Evolutionary conservation across 2,797 vertebrate species (phyloP).

Genomic region (Rhincodon typus): DNA sequence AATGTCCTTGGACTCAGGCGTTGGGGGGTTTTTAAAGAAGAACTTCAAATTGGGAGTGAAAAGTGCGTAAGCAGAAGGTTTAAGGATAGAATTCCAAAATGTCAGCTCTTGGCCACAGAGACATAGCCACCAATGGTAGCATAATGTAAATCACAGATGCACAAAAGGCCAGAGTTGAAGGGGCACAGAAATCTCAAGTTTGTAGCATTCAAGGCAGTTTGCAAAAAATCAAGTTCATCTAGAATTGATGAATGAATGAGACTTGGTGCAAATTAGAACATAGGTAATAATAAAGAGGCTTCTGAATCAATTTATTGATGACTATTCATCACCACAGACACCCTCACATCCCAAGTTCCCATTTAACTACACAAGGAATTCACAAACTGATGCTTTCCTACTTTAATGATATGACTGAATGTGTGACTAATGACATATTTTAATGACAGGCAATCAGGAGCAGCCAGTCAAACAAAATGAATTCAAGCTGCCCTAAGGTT

Average conservation of each 20-base stretch:
- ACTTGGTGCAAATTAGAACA: neutral
- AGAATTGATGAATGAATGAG: neutral
- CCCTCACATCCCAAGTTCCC: neutral
- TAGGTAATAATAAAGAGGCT: neutral
- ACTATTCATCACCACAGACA: neutral
- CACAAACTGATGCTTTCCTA: neutral
- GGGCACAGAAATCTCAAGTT: neutral
- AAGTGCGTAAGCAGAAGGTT: neutral
- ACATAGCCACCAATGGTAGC: neutral
- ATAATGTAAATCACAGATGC: neutral
- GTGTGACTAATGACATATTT: neutral
- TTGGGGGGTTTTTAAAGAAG: neutral
- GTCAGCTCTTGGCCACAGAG: too few relatives aligned
- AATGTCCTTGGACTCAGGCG: too few relatives aligned
- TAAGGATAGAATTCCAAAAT: neutral
- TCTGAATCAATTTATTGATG: neutral
- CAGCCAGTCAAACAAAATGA: neutral
- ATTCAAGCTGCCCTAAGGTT: too few relatives aligned
- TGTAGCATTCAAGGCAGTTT: neutral
- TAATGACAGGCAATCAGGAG: too few relatives aligned
- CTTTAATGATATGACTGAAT: too few relatives aligned
- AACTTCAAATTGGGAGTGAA: neutral
- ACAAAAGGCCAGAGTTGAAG: neutral
- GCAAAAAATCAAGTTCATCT: neutral
- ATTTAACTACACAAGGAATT: conserved; percentile 9